These are phyloP conservation scores for Drosophila subpulchrella DNA, from an alignment of 1,140 invertebrate genomes.

Conservation along the genomic window DNA sequence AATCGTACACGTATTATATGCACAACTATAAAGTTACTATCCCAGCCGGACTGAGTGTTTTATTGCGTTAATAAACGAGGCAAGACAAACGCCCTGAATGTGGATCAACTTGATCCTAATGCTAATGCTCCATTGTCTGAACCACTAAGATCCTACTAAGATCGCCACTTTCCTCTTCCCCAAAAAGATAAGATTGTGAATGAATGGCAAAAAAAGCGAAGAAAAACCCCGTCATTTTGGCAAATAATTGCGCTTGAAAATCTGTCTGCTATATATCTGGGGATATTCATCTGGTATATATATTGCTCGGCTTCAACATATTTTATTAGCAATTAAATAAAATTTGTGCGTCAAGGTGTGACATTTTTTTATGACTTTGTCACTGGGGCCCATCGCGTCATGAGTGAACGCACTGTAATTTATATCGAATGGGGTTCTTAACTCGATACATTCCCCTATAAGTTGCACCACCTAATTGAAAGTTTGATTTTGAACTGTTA, in stretches of 20 bases:
- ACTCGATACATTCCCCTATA: conserved; percentile 18
- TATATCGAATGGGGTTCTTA: conserved; percentile 43
- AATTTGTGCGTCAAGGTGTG: conserved; percentile 67
- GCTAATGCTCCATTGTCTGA: conserved; percentile 41
- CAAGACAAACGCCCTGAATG: conserved; percentile 59
- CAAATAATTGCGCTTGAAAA: conserved; percentile 48
- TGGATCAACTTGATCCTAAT: conserved; percentile 49
- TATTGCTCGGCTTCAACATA: conserved; percentile 32
- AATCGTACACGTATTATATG: conserved; percentile 72
- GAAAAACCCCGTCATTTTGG: conserved; percentile 45
- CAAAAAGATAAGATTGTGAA: conserved; percentile 35
- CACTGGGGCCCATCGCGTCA: conserved; percentile 45
- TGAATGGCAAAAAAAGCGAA: conserved; percentile 38
- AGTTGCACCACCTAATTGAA: conserved; percentile 33
- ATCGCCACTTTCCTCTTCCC: conserved; percentile 5
- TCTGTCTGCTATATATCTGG: conserved; percentile 37
- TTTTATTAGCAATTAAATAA: conserved; percentile 78
- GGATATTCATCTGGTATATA: conserved; percentile 42
- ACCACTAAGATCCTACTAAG: conserved; percentile 30
- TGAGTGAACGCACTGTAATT: conserved; percentile 37
- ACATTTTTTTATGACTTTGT: conserved; percentile 80
- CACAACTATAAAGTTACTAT: conserved; percentile 70
- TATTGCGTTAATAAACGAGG: conserved; percentile 51
- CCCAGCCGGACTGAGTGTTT: conserved; percentile 65
- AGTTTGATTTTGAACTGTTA: conserved; percentile 54